Base-by-base conservation (phyloP, 2,113 vertebrate genomes). In the Pagrus major region DNA sequence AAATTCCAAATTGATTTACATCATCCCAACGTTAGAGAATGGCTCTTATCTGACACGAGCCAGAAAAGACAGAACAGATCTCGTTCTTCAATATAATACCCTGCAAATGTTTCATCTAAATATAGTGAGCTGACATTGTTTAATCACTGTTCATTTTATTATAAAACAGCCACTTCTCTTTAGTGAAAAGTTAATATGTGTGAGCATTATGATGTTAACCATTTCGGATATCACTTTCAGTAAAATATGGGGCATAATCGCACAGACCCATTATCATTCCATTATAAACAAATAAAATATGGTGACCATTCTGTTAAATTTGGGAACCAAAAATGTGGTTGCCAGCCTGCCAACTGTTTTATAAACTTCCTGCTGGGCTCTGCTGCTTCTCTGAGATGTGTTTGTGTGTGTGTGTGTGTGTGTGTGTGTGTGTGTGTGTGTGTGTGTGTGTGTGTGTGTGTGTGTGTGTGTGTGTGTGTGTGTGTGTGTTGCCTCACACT, bases 261-360 rank as follows among this genome's bases (percentile, higher is more conserved):
- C 51, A 83, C 52, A 70, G 39, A 71, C 52, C 20, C 55, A 63
- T 71, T 76, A 52, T 59, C 42, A 71, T 86, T 70, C 68, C 25
- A 52, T 75, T 78, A 63, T 61, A 76, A 75, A 83, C 46, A 78
- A 80, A 72, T 66, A 59, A 54, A 83, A 85, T 81, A 79, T 86
- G 56, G 72, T 37, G 10, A 25, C 42, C 42, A 33, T 70, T 84
- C 74, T 81, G 49, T 76, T 46, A 78, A 21, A 59, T 63, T 46
- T 75, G 8, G 37, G 49, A 64, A 79, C n/a, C 41, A 39, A 58
- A 66, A 75, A 63, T 35, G 10, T 54, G 6, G 10, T 37, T 81
- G 9, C 29, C 61, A 65, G 35, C 46, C 59, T 73, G 68, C 65
- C 54, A 74, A 56, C 61, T 54, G 41, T 74, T 80, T 77, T 25